Percentiles rank a stretch among this genome's conserved stretches.
phyloP scores from a whole-genome alignment of 37 sponge, comb jelly and placozoan species.

The Axinella damicornis region DNA sequence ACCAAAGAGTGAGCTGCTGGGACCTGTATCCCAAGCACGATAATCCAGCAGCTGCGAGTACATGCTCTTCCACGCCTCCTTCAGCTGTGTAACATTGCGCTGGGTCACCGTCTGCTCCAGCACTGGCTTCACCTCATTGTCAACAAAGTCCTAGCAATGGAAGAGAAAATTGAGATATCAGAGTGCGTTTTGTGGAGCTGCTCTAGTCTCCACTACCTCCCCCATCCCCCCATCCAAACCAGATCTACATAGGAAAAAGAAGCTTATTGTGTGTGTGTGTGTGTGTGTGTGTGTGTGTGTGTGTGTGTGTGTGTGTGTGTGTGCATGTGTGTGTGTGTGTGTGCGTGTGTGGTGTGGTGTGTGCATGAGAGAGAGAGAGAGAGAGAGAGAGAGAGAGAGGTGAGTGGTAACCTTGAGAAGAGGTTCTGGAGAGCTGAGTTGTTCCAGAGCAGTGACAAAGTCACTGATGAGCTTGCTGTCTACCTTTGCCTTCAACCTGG shows the following conservation, averaged over 20 bases:
- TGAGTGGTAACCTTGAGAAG: conserved; percentile 73
- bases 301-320: too few relatives aligned
- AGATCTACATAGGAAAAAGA: too few relatives aligned
- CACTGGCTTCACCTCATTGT: conserved; percentile 83
- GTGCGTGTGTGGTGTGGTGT: neutral
- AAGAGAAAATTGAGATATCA: too few relatives aligned
- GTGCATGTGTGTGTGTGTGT: too few relatives aligned
- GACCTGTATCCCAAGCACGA: conserved; percentile 39
- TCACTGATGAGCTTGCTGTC: conserved; percentile 64
- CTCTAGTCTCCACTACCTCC: too few relatives aligned
- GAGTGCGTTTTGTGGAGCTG: too few relatives aligned
- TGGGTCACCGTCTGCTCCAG: conserved; percentile 51
- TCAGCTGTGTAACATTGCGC: conserved; percentile 51
- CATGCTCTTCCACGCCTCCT: conserved; percentile 61
- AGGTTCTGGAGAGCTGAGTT: conserved; percentile 90
- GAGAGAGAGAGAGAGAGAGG: too few relatives aligned
- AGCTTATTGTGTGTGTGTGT: too few relatives aligned
- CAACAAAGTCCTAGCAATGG: conserved; percentile 9
- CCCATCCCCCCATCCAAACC: too few relatives aligned
- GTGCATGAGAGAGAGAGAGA: too few relatives aligned
- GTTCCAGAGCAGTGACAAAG: conserved; percentile 88
- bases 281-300: too few relatives aligned
- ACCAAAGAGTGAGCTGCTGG: conserved; percentile 59
- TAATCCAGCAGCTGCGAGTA: conserved; percentile 52
- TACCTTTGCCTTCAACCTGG: conserved; percentile 62